Base-by-base conservation (phyloP, 2,888 invertebrate species). In the Ormyrus rosae region DNA sequence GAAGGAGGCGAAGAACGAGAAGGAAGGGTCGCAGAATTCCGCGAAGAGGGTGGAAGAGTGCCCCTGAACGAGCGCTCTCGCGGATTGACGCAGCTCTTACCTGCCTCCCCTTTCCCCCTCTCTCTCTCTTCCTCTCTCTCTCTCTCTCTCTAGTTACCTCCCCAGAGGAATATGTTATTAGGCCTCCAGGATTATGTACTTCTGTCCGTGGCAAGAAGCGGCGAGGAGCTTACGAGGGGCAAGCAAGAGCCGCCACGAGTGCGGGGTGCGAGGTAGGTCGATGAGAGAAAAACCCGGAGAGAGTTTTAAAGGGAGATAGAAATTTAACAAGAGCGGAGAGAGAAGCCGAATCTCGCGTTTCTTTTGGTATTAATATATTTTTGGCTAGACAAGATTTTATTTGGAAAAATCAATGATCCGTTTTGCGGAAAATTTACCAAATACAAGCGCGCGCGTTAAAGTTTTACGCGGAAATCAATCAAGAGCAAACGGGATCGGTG, bases 141-240 rank as follows among this genome's bases (percentile, higher is more conserved):
- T 11, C 55, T 55, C 8, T 55, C 11, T n/a, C 55, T 55, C 11
- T 46, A n/a, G 9, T 8, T 48, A 34, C 46, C 81, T 86, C 86
- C 86, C 86, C 74, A 72, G 86, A 86, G 87, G 87, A 87, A 86
- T 87, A 88, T 86, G 86, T 87, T 87, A 87, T 88, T 88, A 87
- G 87, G 85, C 85, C 86, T 85, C 83, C 84, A 86, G 86, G 86
- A 87, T 87, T 87, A 87, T 86, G 87, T 88, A 85, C 86, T 86
- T 85, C 85, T 85, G 65, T 56, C 84, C 84, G 84, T 84, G 83
- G 79, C 58, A 82, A 81, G 82, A 79, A 83, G 82, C 64, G 67
- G 73, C 19, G 77, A 76, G 69, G 55, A 64, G 81, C 65, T 81
- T 69, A 71, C 71, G 71, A 81, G 80, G 76, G 82, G 79, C 65